A percentile compares a stretch with the other conserved stretches of the same genome.
Evolutionary conservation across 1,140 invertebrate species (phyloP).

Genomic region (Drosophila tani): DNA sequence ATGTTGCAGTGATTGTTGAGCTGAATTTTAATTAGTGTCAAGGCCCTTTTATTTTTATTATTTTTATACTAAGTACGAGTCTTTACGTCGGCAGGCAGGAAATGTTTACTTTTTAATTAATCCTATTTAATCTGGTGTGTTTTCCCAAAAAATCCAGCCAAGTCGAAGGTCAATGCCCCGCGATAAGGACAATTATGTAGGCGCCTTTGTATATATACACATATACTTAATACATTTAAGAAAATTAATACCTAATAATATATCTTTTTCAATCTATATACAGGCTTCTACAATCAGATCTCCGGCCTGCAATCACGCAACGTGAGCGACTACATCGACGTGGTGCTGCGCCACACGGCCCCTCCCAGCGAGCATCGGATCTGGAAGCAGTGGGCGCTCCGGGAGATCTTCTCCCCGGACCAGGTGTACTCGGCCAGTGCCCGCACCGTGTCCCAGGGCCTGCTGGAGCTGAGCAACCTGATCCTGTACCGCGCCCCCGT

Average conservation of each 20-base stretch:
- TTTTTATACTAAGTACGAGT: conserved; percentile 12
- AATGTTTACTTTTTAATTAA: conserved; percentile 3
- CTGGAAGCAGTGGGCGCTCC: conserved; percentile 72
- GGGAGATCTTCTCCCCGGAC: conserved; percentile 66
- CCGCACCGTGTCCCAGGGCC: conserved; percentile 43
- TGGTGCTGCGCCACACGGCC: conserved; percentile 67
- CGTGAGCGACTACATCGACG: conserved; percentile 75
- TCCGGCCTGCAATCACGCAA: conserved; percentile 54
- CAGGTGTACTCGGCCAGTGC: conserved; percentile 28
- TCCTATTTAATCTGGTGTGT: conserved; percentile 3
- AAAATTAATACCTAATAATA: no score
- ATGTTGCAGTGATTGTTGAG: not conserved
- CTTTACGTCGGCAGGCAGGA: conserved; percentile 16
- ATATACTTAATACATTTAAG: no score
- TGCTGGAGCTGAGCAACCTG: conserved; percentile 72
- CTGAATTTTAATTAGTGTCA: conserved; percentile 16
- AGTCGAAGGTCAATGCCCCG: conserved; percentile 3
- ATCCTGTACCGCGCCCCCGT: conserved; percentile 76
- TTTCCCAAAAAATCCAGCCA: not conserved
- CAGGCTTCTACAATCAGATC: conserved; percentile 73
- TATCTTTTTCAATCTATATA: not conserved
- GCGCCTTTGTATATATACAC: no score
- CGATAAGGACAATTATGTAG: not conserved
- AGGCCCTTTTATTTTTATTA: conserved; percentile 1
- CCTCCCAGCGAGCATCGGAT: conserved; percentile 58